Base-by-base conservation (phyloP, 2,888 invertebrate species). In the Scaptomyza parva region DNA sequence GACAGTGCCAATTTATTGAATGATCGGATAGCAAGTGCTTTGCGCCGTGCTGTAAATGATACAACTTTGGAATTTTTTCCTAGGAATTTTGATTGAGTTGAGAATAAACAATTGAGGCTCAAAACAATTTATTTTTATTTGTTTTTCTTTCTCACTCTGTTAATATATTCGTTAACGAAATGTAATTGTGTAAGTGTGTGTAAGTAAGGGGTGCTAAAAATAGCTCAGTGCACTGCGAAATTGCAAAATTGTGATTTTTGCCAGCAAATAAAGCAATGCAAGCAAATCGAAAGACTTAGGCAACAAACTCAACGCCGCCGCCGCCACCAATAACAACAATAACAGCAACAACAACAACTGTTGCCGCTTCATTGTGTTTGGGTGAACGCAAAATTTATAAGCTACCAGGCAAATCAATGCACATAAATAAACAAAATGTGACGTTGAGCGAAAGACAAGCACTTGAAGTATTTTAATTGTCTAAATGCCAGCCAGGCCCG, bases 391-490 rank as follows among this genome's bases (percentile, higher is more conserved):
- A 86, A 86, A 84, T 83, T 81, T 86, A 84, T 86, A 86, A 84
- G 84, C 86, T 86, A 75, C 84, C 84, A 75, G 60, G 81, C 76
- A 78, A 78, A 83, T 80, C 76, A 86, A 86, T 82, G 83, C 86
- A 83, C 83, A 86, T 80, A 85, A 82, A 85, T 83, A 83, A 85
- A 80, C 76, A 79, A 83, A 83, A 79, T 86, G 81, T 81, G 84
- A 81, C 84, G 73, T 78, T 84, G 78, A 82, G 83, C 85, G 83
- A 85, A 80, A 78, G 80, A 74, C 80, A 85, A 88, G 84, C 86
- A 88, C 86, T 83, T 85, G 86, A 88, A 88, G 82, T 86, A 88
- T 88, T 88, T 88, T 88, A 88, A 88, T 88, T 88, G 88, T 88
- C 80, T 78, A 79, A 88, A 88, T 88, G 86, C 88, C 28, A 28